Conservation (phyloP, 2,888 invertebrate species). For the Limnephilus rhombicus region DNA sequence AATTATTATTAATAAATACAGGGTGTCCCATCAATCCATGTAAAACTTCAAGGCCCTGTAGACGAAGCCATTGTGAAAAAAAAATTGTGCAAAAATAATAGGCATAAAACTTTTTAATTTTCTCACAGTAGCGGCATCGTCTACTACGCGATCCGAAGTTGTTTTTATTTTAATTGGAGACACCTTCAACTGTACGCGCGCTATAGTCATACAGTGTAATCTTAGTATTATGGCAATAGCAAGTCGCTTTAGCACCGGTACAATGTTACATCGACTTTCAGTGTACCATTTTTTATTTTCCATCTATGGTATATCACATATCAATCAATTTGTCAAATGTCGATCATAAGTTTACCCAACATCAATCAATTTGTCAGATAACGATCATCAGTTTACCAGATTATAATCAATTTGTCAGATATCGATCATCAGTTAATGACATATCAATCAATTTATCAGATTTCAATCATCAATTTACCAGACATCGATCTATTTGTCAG, state of each 20-base stretch:
- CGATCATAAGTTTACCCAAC: no score
- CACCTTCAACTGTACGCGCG: not conserved
- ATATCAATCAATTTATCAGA: no score
- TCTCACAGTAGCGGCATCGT: not conserved
- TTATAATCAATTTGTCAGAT: no score
- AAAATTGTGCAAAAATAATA: not conserved
- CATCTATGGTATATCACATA: not conserved
- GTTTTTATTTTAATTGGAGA: not conserved
- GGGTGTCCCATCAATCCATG: not conserved
- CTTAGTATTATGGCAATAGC: constrained; percentile 44
- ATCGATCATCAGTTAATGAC: no score
- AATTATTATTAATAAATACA: constrained; percentile 2
- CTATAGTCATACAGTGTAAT: constrained; percentile 1
- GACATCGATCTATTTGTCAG: no score
- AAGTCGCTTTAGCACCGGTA: constrained; percentile 44
- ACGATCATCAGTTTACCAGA: no score
- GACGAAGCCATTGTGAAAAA: not conserved
- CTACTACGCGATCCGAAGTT: not conserved
- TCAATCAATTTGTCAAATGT: no score
- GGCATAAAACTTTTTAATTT: not conserved
- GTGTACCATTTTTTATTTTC: not conserved
- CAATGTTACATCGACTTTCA: constrained; percentile 8
- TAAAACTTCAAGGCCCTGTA: not conserved
- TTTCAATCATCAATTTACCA: no score
- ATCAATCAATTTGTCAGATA: no score